Conservation (phyloP, 2,113 vertebrate genomes). For the Abramis brama region DNA sequence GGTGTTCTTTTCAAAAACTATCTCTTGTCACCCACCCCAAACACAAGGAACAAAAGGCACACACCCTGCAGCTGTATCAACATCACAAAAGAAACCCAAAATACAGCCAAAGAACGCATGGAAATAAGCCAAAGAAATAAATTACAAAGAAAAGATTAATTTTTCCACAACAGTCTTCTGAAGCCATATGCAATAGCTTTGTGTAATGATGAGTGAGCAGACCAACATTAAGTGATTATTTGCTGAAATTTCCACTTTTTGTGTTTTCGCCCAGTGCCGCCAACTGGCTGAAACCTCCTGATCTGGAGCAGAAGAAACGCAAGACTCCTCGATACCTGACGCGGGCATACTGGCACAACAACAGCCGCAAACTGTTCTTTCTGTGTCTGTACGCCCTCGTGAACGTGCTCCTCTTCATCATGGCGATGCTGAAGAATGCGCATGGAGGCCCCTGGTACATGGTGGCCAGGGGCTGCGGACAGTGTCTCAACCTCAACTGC, state of each 20-base stretch:
- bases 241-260: neutral
- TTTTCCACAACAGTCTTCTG: no score
- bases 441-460: slow-evolving; percentile 66
- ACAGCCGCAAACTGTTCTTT: slow-evolving; percentile 77
- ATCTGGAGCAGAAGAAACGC: slow-evolving; percentile 39
- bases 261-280: slow-evolving; percentile 73
- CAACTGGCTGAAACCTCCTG: slow-evolving; percentile 84
- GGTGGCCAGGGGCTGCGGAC: slow-evolving; percentile 85
- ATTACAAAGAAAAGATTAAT: no score
- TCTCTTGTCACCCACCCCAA: no score
- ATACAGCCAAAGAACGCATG: no score
- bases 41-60: no score
- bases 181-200: no score
- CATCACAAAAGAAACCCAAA: no score
- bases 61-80: no score
- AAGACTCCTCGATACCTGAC: slow-evolving; percentile 75
- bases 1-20: no score
- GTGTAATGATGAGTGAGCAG: no score
- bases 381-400: slow-evolving; percentile 72
- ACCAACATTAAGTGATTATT: neutral
- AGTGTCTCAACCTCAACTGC: slow-evolving; percentile 90
- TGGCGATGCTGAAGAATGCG: slow-evolving; percentile 68
- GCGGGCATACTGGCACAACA: slow-evolving; percentile 81
- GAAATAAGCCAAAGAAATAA: no score
- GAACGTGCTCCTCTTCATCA: slow-evolving; percentile 77